A percentile compares a stretch with the other conserved stretches of the same genome.
Conservation (phyloP, 2,113 vertebrate genomes). For the Paracanthobrama guichenoti region DNA sequence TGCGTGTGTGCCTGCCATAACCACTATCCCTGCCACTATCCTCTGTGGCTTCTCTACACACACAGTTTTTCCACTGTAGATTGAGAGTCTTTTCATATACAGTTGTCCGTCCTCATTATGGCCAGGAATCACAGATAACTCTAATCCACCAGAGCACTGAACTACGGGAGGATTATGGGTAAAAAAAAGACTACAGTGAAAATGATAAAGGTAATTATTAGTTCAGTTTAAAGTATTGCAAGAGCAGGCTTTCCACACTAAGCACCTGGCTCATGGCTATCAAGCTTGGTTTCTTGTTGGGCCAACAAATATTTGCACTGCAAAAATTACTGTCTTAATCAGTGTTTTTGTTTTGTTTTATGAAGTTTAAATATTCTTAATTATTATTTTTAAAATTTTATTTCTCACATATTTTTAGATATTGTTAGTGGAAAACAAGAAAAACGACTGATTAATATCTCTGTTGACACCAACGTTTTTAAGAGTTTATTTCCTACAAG, state of each 20-base stretch:
- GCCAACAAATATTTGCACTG: not conserved
- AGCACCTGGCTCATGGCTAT: not conserved
- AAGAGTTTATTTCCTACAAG: not conserved
- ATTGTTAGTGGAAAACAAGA: not conserved
- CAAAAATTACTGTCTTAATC: not conserved
- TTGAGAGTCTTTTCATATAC: conserved; percentile 30
- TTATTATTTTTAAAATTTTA: too few species aligned
- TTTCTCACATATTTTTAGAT: not conserved
- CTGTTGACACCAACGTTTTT: not conserved
- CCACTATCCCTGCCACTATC: conserved; percentile 73
- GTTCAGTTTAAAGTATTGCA: conserved; percentile 12
- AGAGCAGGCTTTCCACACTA: not conserved
- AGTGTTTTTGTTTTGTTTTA: not conserved
- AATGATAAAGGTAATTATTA: not conserved
- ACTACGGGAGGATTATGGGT: conserved; percentile 5
- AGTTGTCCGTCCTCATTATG: conserved; percentile 32
- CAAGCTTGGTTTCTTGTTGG: not conserved
- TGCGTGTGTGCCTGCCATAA: conserved; percentile 63
- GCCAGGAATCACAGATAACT: conserved; percentile 32
- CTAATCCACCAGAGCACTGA: conserved; percentile 43
- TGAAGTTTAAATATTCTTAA: not conserved
- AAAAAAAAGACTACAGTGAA: not conserved
- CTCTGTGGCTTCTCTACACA: conserved; percentile 52
- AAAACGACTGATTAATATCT: not conserved
- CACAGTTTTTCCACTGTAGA: conserved; percentile 38